Evolutionary conservation across 2,113 vertebrate species (phyloP), one percentile per base, ranked within the genome.

Genomic region (Galeopterus variegatus): DNA sequence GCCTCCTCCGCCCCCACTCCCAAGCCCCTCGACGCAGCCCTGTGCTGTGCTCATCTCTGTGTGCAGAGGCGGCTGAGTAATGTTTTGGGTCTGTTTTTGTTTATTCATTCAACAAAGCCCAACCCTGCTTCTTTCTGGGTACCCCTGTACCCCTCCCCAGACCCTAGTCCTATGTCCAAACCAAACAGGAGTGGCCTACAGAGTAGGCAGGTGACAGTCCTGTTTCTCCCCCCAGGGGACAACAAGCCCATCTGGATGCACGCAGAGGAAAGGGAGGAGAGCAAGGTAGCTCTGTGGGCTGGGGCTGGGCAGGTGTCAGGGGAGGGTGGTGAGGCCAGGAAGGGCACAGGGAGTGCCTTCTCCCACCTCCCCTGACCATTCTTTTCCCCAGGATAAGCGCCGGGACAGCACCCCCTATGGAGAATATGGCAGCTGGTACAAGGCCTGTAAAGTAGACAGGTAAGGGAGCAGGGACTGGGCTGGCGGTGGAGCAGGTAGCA

Each of bases 171-270:
- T 80, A 1, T 91, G 67, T 65, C 56, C 31, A 77, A 75, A 23
- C 41, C 48, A 50, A 15, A 10, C 76, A 67, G 36, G 58, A 95
- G 62, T 65, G 56, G 79, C 56, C 64, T 65, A 1, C 60, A 1
- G 60, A 26, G 45, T 33, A 90, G 83, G n/a, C 75, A 88, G 54
- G 23, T 94, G 54, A 95, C 33, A 17, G 8, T 81, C 26, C 45
- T 83, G 23, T 89, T 13, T 91, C n/a, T 87, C 14, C 76, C 50
- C 3, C 8, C 97, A 99, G 99, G 99, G 81, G 99, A 99, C 95
- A 99, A 99, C 97, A 99, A 99, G 93, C 99, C 99, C 1, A 99
- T 99, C 97, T 99, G 99, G 99, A 99, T 99, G 99, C 99, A 99
- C 0, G 99, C 99, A 13, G 99, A 99, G 98, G 99, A 99, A 73